Evolutionary conservation across 2,113 vertebrate genomes (phyloP), one percentile per base, ranked within the genome.

Genomic region (Notarius quadriscutis): DNA sequence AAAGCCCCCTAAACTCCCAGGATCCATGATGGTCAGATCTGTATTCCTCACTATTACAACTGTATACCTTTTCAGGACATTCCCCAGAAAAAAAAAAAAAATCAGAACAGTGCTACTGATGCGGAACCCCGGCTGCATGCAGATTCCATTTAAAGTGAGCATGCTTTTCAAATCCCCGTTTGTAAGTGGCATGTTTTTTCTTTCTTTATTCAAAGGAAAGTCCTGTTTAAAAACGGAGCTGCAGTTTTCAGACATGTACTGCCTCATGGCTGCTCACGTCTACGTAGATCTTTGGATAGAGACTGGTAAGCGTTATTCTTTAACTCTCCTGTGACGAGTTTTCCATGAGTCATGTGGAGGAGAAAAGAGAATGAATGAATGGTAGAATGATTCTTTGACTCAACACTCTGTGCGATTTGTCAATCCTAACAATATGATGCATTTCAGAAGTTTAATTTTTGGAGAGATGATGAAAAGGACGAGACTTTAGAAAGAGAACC

Each of bases 241-340:
- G 88, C 98, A 99, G 91, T 97, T 97, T 92, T 99, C 98, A 10
- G 98, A 99, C 86, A 97, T 97, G 95, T 99, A 99, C 89, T 99
- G 97, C 89, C 96, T 99, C 65, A 97, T 99, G 93, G 98, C 96
- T 22, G 97, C 98, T 89, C 98, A 99, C 20, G 93, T 98, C n/a
- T 97, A 98, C 89, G 91, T 98, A 7, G 98, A 99, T 92, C 90
- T 99, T 82, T 99, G 98, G 98, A 93, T 91, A 27, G 97, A 98
- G 81, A 95, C 97, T 58, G 96, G 98, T 99, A 93, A 22, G 96
- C 87, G 82, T 72, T 12, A 18, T 5, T 50, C 10, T 81, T 30
- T 11, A 67, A 30, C 8, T n/a, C 51, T 55, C 22, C 12, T 55
- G 25, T 51, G 20, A 22, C 14, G 67, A 72, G 67, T 48, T 74